phyloP scores from a whole-genome alignment of 2,888 invertebrate genomes.

The Drosophila monieri region DNA sequence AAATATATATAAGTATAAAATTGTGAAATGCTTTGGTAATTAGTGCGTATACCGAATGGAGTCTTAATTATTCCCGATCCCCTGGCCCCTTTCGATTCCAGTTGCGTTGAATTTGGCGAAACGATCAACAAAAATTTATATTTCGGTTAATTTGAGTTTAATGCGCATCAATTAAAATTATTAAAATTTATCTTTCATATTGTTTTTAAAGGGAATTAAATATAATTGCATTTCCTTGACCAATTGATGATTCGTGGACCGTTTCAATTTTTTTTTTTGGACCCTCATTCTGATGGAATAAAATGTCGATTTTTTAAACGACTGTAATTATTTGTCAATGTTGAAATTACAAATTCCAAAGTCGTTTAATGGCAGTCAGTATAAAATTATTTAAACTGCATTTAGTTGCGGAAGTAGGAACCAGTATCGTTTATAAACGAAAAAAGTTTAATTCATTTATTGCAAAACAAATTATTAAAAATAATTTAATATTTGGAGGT shows the following conservation, averaged over 20 bases:
- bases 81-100: constrained; percentile 9
- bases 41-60: constrained; percentile 67
- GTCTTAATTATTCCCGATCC: constrained; percentile 57
- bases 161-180: constrained; percentile 78
- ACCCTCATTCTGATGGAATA: constrained; percentile 4
- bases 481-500: background rate
- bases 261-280: constrained; percentile 4
- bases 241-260: constrained; percentile 10
- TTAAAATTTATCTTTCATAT: constrained; percentile 63
- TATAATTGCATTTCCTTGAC: constrained; percentile 56
- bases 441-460: background rate
- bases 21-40: constrained; percentile 71
- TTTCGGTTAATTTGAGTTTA: constrained; percentile 68
- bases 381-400: constrained; percentile 1
- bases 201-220: constrained; percentile 64
- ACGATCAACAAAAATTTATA: constrained; percentile 44
- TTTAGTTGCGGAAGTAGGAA: background rate
- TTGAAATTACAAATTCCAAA: constrained; percentile 13
- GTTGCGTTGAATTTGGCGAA: constrained; percentile 48
- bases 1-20: constrained; percentile 30
- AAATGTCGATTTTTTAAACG: constrained; percentile 13
- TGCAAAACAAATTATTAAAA: background rate
- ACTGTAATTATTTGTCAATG: constrained; percentile 24
- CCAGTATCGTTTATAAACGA: background rate
- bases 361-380: constrained; percentile 2